A percentile compares a stretch with the other conserved stretches of the same genome.
Conservation (phyloP, 1,140 invertebrate species). For the Bombus ignitus region DNA sequence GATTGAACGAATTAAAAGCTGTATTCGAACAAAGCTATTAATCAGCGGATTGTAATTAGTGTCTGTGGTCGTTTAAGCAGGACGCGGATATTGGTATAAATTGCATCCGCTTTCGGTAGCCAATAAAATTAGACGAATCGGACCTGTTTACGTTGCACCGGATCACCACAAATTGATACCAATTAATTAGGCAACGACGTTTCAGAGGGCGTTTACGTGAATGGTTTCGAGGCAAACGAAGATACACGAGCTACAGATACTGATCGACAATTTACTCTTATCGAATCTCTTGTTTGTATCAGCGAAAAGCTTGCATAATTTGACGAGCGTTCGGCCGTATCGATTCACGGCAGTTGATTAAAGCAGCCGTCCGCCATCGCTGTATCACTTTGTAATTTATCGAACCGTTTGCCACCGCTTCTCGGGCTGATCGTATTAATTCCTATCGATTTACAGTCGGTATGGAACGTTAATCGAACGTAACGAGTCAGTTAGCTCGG, state of each 20-base stretch:
- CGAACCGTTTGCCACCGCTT: background rate
- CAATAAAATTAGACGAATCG: background rate
- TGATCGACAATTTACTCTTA: background rate
- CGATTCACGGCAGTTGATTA: background rate
- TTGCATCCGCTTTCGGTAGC: background rate
- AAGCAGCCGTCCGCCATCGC: too few species aligned
- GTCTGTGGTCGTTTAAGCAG: too few species aligned
- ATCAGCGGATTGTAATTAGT: background rate
- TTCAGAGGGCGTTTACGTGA: background rate
- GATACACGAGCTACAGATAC: background rate
- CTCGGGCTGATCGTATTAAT: constrained; percentile 9
- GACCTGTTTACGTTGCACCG: background rate
- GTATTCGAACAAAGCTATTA: background rate
- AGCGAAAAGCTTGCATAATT: background rate
- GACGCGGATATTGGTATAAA: background rate
- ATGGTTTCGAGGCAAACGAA: background rate
- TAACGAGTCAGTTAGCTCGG: constrained; percentile 27
- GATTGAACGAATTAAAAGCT: background rate
- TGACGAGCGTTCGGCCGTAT: background rate
- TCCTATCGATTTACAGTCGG: background rate
- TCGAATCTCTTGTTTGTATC: background rate
- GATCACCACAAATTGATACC: background rate
- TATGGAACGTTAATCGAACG: background rate
- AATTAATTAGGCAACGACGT: constrained; percentile 16
- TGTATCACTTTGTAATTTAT: constrained; percentile 5